phyloP scores from a whole-genome alignment of 2,797 vertebrate genomes.

The Amblyopsis hoosieri region DNA sequence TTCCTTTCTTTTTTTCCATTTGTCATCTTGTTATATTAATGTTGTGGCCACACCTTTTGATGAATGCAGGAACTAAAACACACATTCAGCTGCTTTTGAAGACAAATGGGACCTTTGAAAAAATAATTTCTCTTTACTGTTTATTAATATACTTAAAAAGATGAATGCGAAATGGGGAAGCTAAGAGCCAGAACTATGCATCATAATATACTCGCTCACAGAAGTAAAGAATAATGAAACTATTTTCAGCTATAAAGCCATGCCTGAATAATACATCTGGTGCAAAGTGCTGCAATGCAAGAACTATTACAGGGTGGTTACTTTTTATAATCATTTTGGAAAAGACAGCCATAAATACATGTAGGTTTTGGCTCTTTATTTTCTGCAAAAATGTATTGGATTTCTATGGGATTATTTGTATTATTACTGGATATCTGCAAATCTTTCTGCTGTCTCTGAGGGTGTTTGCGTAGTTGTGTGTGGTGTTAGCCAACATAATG shows the following conservation, averaged over 20 bases:
- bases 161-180: constrained; percentile 76
- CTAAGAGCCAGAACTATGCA: constrained; percentile 65
- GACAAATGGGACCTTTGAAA: constrained; percentile 81
- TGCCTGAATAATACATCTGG: constrained; percentile 78
- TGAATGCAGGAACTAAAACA: constrained; percentile 76
- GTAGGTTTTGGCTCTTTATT: constrained; percentile 49
- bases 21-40: constrained; percentile 69
- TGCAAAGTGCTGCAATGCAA: constrained; percentile 79
- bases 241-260: constrained; percentile 78
- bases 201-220: constrained; percentile 74
- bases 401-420: constrained; percentile 5
- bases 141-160: constrained; percentile 85
- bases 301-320: constrained; percentile 81
- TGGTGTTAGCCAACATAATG: too few species aligned
- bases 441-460: constrained; percentile 22
- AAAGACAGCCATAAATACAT: constrained; percentile 76
- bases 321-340: constrained; percentile 79
- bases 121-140: constrained; percentile 78
- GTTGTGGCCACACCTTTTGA: constrained; percentile 71
- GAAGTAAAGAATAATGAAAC: constrained; percentile 81
- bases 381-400: constrained; percentile 37
- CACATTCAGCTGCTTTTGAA: constrained; percentile 79
- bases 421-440: constrained; percentile 27
- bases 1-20: constrained; percentile 41
- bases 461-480: neutral